These are phyloP conservation scores for Pheosia tremula DNA, from an alignment of 2,888 invertebrate species.

Conservation along the genomic window DNA sequence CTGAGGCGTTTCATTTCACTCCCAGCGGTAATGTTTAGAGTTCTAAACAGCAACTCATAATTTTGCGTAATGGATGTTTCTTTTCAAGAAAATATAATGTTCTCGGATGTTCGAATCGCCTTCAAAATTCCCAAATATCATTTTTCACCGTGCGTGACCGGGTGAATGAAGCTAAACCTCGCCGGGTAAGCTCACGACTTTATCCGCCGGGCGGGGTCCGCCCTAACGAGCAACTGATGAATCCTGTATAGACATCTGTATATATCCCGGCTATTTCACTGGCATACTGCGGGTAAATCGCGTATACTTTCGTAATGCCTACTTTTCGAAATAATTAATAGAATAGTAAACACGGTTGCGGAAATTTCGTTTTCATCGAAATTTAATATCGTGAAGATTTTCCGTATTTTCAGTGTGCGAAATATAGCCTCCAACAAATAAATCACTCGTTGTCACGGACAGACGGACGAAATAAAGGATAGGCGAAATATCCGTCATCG, in stretches of 20 bases:
- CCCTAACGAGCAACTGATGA: constrained; percentile 36
- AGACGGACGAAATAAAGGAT: too few species aligned
- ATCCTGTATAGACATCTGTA: constrained; percentile 27
- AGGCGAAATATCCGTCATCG: too few species aligned
- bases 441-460: too few species aligned
- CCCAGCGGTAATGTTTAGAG: constrained; percentile 36
- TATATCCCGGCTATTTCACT: constrained; percentile 18
- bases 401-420: too few species aligned
- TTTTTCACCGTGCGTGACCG: constrained; percentile 43
- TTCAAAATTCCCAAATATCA: constrained; percentile 26
- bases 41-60: constrained; percentile 36
- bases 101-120: background rate
- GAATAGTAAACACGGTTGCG: too few species aligned
- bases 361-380: too few species aligned
- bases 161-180: constrained; percentile 42
- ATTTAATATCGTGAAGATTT: too few species aligned
- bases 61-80: constrained; percentile 41
- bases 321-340: too few species aligned
- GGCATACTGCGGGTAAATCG: background rate
- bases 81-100: constrained; percentile 26
- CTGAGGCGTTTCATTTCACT: constrained; percentile 39
- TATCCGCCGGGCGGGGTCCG: constrained; percentile 12
- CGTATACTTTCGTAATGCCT: background rate
- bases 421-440: too few species aligned
- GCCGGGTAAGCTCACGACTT: constrained; percentile 26